Base-by-base conservation (phyloP, 2,888 invertebrate genomes). In the Drosophila conformis region DNA sequence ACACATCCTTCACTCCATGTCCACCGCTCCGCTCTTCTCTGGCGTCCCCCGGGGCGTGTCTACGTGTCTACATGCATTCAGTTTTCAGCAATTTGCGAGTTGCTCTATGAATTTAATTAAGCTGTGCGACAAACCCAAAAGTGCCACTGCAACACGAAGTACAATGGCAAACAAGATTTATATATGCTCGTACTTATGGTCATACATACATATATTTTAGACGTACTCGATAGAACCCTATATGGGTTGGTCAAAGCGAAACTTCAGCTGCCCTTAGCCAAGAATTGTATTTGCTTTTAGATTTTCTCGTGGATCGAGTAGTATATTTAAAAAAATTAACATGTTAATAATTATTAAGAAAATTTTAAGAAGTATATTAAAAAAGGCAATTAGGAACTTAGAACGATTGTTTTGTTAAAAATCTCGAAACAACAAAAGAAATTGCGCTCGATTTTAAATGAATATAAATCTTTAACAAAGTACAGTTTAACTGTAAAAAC, bases 81-180 rank as follows among this genome's bases (percentile, higher is more conserved):
- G 49, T 53, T 69, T 58, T 56, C 36, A 70, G 65, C 57, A 49
- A 42, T 60, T 51, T 67, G 65, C 60, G 70, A 68, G 60, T 27
- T 70, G 59, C 81, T 80, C 74, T 72, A 82, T 79, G 76, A 78
- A 89, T 83, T 90, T 84, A 88, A 90, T 88, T 90, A 82, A 84
- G 82, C 73, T 82, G 82, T 80, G 81, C 73, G 83, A 74, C 77
- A 83, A 79, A 70, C 83, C 80, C 74, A 72, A 76, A 70, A 76
- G 58, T 62, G 58, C 15, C 75, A 58, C 31, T 71, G 59, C 65
- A 72, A 75, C 69, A 69, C 54, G 66, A 54, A 36, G 42, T n/a
- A 35, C 52, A 63, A 58, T 36, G 58, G 48, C 49, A 54, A 66
- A 71, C 62, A 66, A 42, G 62, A 71, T 51, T 72, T 68, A 78